Evolutionary conservation across 1,140 invertebrate species (phyloP).

Genomic region (Anastatus disparis): DNA sequence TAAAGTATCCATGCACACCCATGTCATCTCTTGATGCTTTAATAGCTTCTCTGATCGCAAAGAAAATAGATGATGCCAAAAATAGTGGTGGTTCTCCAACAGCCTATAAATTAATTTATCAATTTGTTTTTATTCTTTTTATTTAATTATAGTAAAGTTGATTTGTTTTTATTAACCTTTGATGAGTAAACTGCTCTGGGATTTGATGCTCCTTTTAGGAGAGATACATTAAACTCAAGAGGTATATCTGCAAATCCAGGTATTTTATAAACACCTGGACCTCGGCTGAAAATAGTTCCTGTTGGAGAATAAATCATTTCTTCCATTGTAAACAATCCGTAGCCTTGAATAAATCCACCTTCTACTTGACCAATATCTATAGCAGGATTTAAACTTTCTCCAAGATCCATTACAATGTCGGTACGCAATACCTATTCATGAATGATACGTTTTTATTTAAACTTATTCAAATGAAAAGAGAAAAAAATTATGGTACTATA

Average conservation of each 20-base stretch:
- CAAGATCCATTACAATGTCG: slow-evolving; percentile 96
- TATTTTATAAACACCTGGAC: slow-evolving; percentile 94
- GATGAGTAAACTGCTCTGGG: slow-evolving; percentile 92
- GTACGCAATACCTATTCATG: slow-evolving; percentile 77
- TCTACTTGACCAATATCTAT: slow-evolving; percentile 96
- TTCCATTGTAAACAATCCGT: slow-evolving; percentile 90
- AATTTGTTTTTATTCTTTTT: too few relatives aligned
- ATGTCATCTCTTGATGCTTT: slow-evolving; percentile 78
- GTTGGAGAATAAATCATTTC: slow-evolving; percentile 85
- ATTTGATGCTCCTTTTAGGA: slow-evolving; percentile 88
- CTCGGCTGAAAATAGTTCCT: slow-evolving; percentile 83
- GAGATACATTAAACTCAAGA: slow-evolving; percentile 88
- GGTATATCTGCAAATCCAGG: slow-evolving; percentile 91
- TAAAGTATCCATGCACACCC: slow-evolving; percentile 72
- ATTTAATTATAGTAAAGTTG: too few relatives aligned
- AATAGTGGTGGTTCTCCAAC: slow-evolving; percentile 95
- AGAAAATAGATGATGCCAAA: slow-evolving; percentile 84
- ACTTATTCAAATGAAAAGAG: too few relatives aligned
- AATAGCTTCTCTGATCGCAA: slow-evolving; percentile 91
- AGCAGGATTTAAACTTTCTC: slow-evolving; percentile 91
- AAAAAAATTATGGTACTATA: too few relatives aligned
- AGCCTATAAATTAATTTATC: slow-evolving; percentile 70
- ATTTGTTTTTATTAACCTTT: slow-evolving; percentile 82
- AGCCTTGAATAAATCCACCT: slow-evolving; percentile 92
- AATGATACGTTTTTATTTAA: not conserved